phyloP scores from a whole-genome alignment of 2,113 vertebrate species.

The Axis porcinus region DNA sequence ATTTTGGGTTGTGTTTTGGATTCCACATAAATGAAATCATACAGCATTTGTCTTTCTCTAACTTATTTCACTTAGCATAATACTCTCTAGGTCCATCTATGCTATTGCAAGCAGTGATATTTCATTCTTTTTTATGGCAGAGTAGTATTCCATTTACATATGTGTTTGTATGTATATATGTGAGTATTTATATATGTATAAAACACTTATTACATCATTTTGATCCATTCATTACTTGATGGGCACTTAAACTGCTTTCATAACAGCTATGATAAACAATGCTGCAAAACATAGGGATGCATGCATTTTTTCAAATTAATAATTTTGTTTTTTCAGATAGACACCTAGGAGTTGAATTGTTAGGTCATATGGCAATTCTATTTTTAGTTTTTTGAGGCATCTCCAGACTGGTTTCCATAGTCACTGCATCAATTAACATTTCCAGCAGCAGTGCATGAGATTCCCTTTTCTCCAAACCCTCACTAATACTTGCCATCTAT shows the following conservation, averaged over 20 bases:
- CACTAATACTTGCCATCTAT: neutral
- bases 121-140: no score
- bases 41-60: neutral
- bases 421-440: neutral
- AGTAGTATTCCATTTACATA: neutral
- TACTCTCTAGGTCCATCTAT: neutral
- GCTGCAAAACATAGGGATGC: neutral
- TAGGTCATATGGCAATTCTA: neutral
- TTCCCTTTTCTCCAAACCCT: neutral
- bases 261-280: neutral
- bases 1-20: neutral
- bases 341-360: neutral
- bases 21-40: neutral
- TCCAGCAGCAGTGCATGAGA: neutral
- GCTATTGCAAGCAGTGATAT: neutral
- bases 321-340: neutral
- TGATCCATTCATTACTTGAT: neutral
- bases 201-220: neutral
- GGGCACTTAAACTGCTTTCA: neutral
- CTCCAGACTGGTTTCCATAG: neutral
- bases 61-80: neutral
- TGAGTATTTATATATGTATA: neutral
- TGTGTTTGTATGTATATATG: neutral
- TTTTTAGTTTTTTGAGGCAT: neutral
- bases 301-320: neutral